Conservation (phyloP, 1,140 invertebrate genomes). For the Drosophila truncata region DNA sequence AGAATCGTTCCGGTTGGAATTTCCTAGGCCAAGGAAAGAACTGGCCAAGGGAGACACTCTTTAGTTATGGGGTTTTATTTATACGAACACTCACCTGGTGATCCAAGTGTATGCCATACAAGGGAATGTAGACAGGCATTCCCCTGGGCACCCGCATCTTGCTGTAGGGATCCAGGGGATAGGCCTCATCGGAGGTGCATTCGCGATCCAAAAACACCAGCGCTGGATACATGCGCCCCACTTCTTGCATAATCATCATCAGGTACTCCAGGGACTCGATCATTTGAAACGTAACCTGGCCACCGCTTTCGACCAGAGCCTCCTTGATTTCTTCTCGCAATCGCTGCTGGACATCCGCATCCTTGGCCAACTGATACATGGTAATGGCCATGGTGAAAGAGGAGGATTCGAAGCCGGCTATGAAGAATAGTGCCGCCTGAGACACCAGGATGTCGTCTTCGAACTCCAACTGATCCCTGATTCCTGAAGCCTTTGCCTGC, state of each 20-base stretch:
- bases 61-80: neutral
- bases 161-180: slow-evolving; percentile 66
- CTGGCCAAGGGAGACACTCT: slow-evolving; percentile 43
- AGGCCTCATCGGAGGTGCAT: slow-evolving; percentile 68
- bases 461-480: slow-evolving; percentile 53
- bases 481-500: slow-evolving; percentile 17
- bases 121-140: slow-evolving; percentile 77
- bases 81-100: slow-evolving; percentile 54
- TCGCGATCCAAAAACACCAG: slow-evolving; percentile 86
- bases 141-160: slow-evolving; percentile 64
- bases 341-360: slow-evolving; percentile 85
- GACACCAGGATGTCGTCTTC: slow-evolving; percentile 86
- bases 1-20: slow-evolving; percentile 89
- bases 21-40: slow-evolving; percentile 89
- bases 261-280: slow-evolving; percentile 85
- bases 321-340: slow-evolving; percentile 84
- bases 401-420: slow-evolving; percentile 87
- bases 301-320: slow-evolving; percentile 79
- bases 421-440: slow-evolving; percentile 89
- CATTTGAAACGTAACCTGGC: slow-evolving; percentile 82
- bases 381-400: slow-evolving; percentile 85
- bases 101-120: slow-evolving; percentile 78
- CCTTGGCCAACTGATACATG: slow-evolving; percentile 86
- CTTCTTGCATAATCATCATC: slow-evolving; percentile 86
- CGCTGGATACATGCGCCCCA: slow-evolving; percentile 87